Evolutionary conservation across 2,888 invertebrate species (phyloP).

Genomic region (Hypomecis punctinalis): DNA sequence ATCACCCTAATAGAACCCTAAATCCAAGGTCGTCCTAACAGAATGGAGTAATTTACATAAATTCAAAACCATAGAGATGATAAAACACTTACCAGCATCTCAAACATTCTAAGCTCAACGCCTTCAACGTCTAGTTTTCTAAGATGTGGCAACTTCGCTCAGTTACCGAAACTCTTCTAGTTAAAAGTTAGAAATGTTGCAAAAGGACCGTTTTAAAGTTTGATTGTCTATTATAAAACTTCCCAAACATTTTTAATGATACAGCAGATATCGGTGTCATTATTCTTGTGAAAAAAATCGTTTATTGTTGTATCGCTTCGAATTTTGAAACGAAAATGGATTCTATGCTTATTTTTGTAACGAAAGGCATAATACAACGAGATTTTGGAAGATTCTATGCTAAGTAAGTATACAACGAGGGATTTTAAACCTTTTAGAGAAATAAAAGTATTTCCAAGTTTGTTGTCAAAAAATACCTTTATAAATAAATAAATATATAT

Average conservation of each 20-base stretch:
- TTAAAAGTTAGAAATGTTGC: constrained; percentile 64
- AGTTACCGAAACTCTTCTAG: constrained; percentile 66
- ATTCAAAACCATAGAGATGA: too few species aligned
- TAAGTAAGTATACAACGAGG: too few species aligned
- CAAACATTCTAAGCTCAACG: background rate
- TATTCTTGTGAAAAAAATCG: constrained; percentile 1
- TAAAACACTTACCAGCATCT: background rate
- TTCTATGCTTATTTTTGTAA: too few species aligned
- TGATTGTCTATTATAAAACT: constrained; percentile 63
- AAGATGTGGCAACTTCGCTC: constrained; percentile 44
- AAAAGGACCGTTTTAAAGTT: constrained; percentile 65
- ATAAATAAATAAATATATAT: too few species aligned
- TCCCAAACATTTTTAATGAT: constrained; percentile 51
- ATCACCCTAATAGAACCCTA: too few species aligned
- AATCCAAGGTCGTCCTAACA: too few species aligned
- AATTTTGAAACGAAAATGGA: background rate
- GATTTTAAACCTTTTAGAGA: too few species aligned
- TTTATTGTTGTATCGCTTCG: constrained; percentile 5
- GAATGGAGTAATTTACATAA: too few species aligned
- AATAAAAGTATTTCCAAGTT: too few species aligned
- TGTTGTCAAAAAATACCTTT: too few species aligned
- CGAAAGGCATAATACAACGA: too few species aligned
- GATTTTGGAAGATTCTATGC: too few species aligned
- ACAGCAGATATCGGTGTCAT: constrained; percentile 17
- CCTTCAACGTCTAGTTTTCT: constrained; percentile 27